Evolutionary conservation across 2,797 vertebrate genomes (phyloP).

Genomic region (Clarias laeviceps): DNA sequence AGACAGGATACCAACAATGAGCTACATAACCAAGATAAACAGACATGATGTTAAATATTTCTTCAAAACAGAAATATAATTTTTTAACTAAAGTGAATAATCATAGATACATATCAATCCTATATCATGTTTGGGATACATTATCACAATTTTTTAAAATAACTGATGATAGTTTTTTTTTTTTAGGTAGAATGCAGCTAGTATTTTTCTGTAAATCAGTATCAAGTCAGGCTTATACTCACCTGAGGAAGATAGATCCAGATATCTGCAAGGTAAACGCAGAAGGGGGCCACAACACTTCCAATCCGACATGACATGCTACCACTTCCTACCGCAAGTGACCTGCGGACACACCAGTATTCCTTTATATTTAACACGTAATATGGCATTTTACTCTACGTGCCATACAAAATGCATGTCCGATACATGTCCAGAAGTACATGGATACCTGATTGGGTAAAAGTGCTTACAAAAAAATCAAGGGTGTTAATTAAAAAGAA

Average conservation of each 20-base stretch:
- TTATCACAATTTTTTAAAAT: neutral
- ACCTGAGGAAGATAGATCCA: slow-evolving; percentile 91
- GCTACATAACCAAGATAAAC: slow-evolving; percentile 55
- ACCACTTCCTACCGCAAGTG: slow-evolving; percentile 88
- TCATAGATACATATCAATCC: neutral
- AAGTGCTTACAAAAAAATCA: neutral
- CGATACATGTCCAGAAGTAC: neutral
- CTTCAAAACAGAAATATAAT: neutral
- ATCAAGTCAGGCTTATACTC: neutral
- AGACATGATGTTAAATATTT: neutral
- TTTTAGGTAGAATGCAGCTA: neutral
- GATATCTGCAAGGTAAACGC: slow-evolving; percentile 80
- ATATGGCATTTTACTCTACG: neutral
- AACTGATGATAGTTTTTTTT: neutral
- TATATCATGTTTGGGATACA: neutral
- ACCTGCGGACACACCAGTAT: slow-evolving; percentile 67
- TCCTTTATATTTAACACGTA: neutral
- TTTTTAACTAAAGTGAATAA: neutral
- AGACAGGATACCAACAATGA: slow-evolving; percentile 86
- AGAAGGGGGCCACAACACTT: slow-evolving; percentile 87
- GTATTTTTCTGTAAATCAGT: neutral
- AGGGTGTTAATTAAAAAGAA: neutral
- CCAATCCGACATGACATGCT: slow-evolving; percentile 90
- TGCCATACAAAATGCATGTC: neutral
- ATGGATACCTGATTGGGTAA: neutral